A percentile compares a stretch with the other conserved stretches of the same genome.
phyloP scores from a whole-genome alignment of 2,888 invertebrate genomes.

The Tetanocera ferruginea region DNA sequence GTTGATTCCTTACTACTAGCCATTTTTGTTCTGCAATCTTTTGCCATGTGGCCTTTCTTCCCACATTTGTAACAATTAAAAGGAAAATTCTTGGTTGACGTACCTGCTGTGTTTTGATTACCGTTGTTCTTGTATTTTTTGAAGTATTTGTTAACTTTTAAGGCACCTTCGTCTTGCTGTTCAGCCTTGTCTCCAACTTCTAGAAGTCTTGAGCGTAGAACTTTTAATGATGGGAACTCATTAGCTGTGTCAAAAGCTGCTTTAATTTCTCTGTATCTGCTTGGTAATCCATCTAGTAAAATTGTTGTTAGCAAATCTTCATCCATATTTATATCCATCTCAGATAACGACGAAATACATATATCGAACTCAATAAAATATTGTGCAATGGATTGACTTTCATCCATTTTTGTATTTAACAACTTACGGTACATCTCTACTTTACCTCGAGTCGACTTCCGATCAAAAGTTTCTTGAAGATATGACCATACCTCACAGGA shows the following conservation, averaged over 20 bases:
- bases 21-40: conserved; percentile 21
- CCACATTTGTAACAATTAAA: conserved; percentile 35
- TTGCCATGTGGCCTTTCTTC: too few species aligned
- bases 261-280: conserved; percentile 26
- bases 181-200: background rate
- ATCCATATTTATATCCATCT: too few species aligned
- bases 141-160: background rate
- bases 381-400: too few species aligned
- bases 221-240: conserved; percentile 26
- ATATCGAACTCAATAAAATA: too few species aligned
- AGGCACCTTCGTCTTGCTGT: background rate
- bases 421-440: conserved; percentile 39
- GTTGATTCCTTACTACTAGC: background rate
- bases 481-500: too few species aligned
- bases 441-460: conserved; percentile 39
- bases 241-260: conserved; percentile 40
- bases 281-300: conserved; percentile 30
- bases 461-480: background rate
- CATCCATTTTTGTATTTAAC: too few species aligned
- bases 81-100: conserved; percentile 7
- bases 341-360: too few species aligned
- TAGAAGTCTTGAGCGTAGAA: background rate
- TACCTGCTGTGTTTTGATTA: background rate
- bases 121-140: background rate
- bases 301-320: conserved; percentile 36